phyloP scores from a whole-genome alignment of 2,113 vertebrate genomes.

The Tetrax tetrax region DNA sequence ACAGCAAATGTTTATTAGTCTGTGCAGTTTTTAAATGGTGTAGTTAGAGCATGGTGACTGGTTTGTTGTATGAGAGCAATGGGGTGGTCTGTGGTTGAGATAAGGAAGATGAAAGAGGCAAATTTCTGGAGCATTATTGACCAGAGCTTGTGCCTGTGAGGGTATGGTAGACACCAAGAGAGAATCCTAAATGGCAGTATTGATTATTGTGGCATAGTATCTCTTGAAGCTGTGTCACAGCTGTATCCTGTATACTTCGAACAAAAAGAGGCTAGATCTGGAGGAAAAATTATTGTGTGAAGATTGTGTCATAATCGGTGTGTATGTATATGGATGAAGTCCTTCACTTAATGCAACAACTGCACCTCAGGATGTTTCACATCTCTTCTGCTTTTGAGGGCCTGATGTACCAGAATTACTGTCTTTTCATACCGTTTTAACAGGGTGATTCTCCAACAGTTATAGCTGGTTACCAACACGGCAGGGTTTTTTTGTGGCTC shows the following conservation, averaged over 20 bases:
- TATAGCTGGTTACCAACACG: neutral
- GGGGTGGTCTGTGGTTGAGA: neutral
- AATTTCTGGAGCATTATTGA: neutral
- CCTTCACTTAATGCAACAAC: neutral
- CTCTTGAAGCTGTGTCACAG: neutral
- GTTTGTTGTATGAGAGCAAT: neutral
- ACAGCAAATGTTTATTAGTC: neutral
- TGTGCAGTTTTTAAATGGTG: neutral
- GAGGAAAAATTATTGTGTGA: neutral
- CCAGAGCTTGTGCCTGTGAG: neutral
- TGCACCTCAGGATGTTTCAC: neutral
- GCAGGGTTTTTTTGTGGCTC: neutral
- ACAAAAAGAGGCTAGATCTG: neutral
- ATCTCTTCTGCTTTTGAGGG: too few species aligned
- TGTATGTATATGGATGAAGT: accelerated
- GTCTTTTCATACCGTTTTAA: neutral
- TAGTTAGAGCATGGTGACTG: neutral
- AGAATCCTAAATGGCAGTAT: neutral
- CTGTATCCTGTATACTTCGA: neutral
- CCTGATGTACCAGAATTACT: neutral
- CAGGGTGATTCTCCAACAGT: neutral
- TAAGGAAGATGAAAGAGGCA: neutral
- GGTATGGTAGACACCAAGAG: neutral
- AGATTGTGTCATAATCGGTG: too few species aligned
- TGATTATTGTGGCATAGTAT: neutral